Base-by-base conservation (phyloP, 1,140 invertebrate genomes). In the Saccostrea echinata region DNA sequence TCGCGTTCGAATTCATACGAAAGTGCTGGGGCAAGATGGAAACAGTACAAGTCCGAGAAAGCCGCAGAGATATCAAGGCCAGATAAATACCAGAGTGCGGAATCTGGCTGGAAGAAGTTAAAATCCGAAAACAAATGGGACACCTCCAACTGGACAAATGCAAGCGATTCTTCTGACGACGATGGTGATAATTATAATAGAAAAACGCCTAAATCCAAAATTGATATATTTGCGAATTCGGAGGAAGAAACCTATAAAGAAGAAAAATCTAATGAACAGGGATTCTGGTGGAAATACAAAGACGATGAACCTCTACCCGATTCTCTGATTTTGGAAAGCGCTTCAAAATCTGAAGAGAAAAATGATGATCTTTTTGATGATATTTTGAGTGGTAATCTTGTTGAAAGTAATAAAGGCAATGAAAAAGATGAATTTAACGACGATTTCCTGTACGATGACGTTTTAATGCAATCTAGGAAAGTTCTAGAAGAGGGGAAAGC, bases 91-190 rank as follows among this genome's bases (percentile, higher is more conserved):
- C n/a, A 84, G 83, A 84, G 83, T 30, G 83, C 83, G 1, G 52
- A 84, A 61, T 51, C 83, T 18, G 83, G 83, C 6, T 84, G 83
- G 83, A 84, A 84, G 53, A 84, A 84, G 27, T n/a, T 84, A 21
- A 84, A 84, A 21, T 84, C 83, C 33, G 83, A 84, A 55, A 84
- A 84, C 52, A 84, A 84, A 61, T 84, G 83, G 83, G 30, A 55
- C 53, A 84, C 83, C 11, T 84, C 83, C 8, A 30, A 33, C 30
- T 84, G 83, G 83, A 83, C 68, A 33, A 27, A 30, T 6, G 27
- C 11, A 16, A 83, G 81, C 43, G 35, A 51, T 18, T 83, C 81
- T 11, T 52, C 35, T 4, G 83, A 84, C 30, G 81, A 53, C 43
- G 35, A 52, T 12, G 80, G 35, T 4, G 81, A 83, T 16, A 83